phyloP scores from a whole-genome alignment of 2,888 invertebrate genomes.

The Mimumesa dahlbomi region DNA sequence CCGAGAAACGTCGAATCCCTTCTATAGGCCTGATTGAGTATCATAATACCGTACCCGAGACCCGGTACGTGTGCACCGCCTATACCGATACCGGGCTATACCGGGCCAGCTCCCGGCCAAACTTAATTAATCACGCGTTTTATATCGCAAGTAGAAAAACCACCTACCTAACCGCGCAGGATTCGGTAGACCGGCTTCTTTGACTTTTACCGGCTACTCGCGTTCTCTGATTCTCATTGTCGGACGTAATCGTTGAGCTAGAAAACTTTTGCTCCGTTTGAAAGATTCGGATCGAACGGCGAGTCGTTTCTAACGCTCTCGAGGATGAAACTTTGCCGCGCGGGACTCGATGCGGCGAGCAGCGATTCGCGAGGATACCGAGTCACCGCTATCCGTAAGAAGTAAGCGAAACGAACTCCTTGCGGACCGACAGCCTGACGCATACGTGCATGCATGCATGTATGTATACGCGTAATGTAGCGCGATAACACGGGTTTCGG shows the following conservation, averaged over 20 bases:
- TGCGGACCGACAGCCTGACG: conserved; percentile 55
- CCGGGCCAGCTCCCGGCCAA: conserved; percentile 34
- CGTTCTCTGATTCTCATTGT: too few species aligned
- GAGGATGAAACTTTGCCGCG: too few species aligned
- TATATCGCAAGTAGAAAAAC: conserved; percentile 22
- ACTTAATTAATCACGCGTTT: conserved; percentile 39
- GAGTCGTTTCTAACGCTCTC: too few species aligned
- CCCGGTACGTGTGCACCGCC: too few species aligned
- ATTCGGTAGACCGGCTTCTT: too few species aligned
- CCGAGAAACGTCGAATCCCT: conserved; percentile 51
- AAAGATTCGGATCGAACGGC: background rate
- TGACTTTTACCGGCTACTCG: too few species aligned
- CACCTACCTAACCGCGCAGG: too few species aligned
- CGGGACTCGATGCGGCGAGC: background rate
- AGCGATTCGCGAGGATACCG: conserved; percentile 7
- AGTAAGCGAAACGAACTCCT: conserved; percentile 51
- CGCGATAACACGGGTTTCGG: conserved; percentile 72
- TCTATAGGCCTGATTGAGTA: conserved; percentile 53
- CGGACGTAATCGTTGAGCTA: too few species aligned
- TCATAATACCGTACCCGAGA: conserved; percentile 42
- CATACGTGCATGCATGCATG: too few species aligned
- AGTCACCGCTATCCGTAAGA: conserved; percentile 27
- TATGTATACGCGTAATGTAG: conserved; percentile 69
- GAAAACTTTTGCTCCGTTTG: background rate
- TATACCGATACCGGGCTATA: conserved; percentile 22